Evolutionary conservation across 2,113 vertebrate species (phyloP), one percentile per base, ranked within the genome.

Genomic region (Chaetura pelagica): DNA sequence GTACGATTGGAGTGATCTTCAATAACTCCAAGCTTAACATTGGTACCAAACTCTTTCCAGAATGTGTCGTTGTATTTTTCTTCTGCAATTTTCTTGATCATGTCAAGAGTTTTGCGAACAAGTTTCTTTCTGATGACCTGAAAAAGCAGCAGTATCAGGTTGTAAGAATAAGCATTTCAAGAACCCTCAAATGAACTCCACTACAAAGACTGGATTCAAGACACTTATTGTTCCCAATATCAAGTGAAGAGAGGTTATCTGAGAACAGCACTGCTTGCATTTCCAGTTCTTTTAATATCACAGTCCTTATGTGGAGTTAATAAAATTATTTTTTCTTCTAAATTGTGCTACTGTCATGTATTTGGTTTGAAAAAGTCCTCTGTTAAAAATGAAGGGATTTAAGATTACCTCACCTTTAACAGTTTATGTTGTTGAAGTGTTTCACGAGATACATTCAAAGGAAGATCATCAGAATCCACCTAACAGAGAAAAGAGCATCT

Each of bases 31-130:
- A 99, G 98, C 97, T 99, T 99, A 68, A 99, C 98, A 90, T 99
- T 99, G 35, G 99, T 99, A 79, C 99, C 99, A 92, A 99, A 99
- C 97, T 99, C 99, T 91, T 99, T 99, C 99, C 99, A 99, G 95
- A 99, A 99, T 23, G 99, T 99, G 3, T 99, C 99, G 1, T 99
- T 99, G 97, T 99, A 99, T 34, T 99, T 98, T 72, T 99, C 99
- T 93, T 99, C 99, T 18, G 99, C 99, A 27, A 99, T 99, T 97
- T 99, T 99, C 98, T 99, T 99, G 93, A 99, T 99, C 99, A 99
- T 99, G 93, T 99, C 99, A 94, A 99, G 98, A 77, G 99, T 99
- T 97, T 99, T 99, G 66, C 99, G 99, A 62, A 99, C 99, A 89
- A 99, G 98, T 96, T 99, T 99, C 97, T 99, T 99, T 87, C 99